phyloP scores from a whole-genome alignment of 2,888 invertebrate genomes.

The Panzeria rudis region DNA sequence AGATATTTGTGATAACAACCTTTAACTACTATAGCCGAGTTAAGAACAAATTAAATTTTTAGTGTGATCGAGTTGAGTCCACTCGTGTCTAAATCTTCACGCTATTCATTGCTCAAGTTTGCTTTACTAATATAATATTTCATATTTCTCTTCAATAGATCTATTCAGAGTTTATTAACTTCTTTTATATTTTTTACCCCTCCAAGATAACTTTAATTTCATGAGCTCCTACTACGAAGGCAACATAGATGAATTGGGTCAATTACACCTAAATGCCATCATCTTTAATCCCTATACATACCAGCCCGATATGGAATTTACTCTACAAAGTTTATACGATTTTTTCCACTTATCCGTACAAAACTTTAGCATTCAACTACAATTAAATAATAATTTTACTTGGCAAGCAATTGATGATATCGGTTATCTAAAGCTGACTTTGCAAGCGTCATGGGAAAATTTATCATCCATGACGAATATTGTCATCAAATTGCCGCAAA shows the following conservation, averaged over 20 bases:
- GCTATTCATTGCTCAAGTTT: too few species aligned
- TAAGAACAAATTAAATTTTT: too few species aligned
- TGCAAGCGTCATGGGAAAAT: slow-evolving; percentile 71
- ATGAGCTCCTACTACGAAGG: slow-evolving; percentile 71
- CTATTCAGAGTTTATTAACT: too few species aligned
- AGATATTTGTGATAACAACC: too few species aligned
- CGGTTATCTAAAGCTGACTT: slow-evolving; percentile 64
- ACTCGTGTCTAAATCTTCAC: too few species aligned
- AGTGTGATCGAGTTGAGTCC: too few species aligned
- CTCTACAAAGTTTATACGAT: slow-evolving; percentile 31
- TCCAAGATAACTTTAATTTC: slow-evolving; percentile 66
- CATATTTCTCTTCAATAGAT: too few species aligned
- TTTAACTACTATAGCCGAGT: too few species aligned
- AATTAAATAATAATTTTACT: slow-evolving; percentile 62
- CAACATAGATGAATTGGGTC: slow-evolving; percentile 54
- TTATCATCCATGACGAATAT: slow-evolving; percentile 56
- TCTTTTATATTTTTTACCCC: not conserved
- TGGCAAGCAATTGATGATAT: slow-evolving; percentile 45
- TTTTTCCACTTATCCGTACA: slow-evolving; percentile 26
- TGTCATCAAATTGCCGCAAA: slow-evolving; percentile 62
- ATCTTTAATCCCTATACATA: slow-evolving; percentile 65
- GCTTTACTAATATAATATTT: too few species aligned
- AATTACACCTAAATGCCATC: slow-evolving; percentile 63
- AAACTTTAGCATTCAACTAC: slow-evolving; percentile 53
- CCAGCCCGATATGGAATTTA: slow-evolving; percentile 54